Conservation (phyloP, 2,888 invertebrate genomes). For the Hyposoter didymator region DNA sequence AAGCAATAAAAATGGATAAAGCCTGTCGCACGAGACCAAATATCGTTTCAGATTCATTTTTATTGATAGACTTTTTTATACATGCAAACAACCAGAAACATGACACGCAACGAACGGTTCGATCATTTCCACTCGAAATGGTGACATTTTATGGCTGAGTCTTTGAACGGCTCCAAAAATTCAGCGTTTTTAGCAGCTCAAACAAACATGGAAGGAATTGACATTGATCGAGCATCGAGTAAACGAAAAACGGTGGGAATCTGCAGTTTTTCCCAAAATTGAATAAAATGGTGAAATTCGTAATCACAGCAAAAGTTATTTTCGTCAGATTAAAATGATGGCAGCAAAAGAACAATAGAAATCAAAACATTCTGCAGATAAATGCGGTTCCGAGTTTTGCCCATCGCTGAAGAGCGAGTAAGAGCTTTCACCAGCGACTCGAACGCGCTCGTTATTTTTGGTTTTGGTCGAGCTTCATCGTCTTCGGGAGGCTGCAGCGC, state of each 20-base stretch:
- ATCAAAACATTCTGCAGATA: constrained; percentile 34
- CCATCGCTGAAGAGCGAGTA: constrained; percentile 59
- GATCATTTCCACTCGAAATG: background rate
- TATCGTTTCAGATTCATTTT: constrained; percentile 34
- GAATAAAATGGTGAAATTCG: background rate
- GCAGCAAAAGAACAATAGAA: background rate
- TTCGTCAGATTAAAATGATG: constrained; percentile 1
- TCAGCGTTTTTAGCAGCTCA: background rate
- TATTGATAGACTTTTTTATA: constrained; percentile 27
- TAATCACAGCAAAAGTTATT: background rate
- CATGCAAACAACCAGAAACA: constrained; percentile 15
- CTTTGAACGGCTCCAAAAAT: background rate
- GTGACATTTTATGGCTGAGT: constrained; percentile 19
- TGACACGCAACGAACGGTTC: background rate
- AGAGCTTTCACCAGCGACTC: constrained; percentile 63
- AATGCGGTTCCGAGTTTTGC: background rate
- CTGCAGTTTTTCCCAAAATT: background rate
- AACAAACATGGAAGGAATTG: background rate
- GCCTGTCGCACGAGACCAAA: constrained; percentile 1
- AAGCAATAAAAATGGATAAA: background rate
- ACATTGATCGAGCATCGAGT: background rate
- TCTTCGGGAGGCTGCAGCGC: constrained; percentile 54
- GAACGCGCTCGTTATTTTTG: constrained; percentile 50
- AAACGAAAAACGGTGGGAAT: background rate
- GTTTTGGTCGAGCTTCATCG: constrained; percentile 30